Evolutionary conservation across 2,888 invertebrate genomes (phyloP), one percentile per base, ranked within the genome.

Genomic region (Campoplex nolae): DNA sequence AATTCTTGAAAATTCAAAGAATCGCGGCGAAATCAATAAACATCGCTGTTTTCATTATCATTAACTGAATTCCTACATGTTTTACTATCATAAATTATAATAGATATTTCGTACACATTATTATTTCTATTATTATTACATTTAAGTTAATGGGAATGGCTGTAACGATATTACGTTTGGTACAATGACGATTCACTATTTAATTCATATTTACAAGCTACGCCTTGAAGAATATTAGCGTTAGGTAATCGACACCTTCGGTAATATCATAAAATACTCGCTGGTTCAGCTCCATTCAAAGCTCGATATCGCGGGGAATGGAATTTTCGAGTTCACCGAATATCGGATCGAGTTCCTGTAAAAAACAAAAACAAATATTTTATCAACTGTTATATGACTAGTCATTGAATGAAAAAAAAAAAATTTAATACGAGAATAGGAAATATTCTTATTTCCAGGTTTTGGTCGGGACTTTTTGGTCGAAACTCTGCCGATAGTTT

Each of bases 291-390:
- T 32, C 79, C 38, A 75, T 87, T 89, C 90, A 92, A 71, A 93
- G 90, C 79, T 89, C 89, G 68, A 93, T 92, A 82, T 93, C 92
- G 83, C 90, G 91, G 77, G 93, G 90, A 86, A 90, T 92, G 42
- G 82, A 78, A 51, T 92, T 93, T 80, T 93, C 93, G 71, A 94
- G 88, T 74, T 93, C 90, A 79, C 85, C 92, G 77, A 94, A 94
- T 91, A 94, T 92, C 81, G 91, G 90, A 80, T 94, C 94, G 11
- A 94, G 90, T 75, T 91, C 91, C 94, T 94, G 83, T 68, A 62
- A 73, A 67, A 51, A 78, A 48, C 8, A 54, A 71, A 84, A 65
- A 56, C 48, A 38, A 48, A 18, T 45, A 23, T 32, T 32, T 68
- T 42, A 28, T 23, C 23, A 2, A 54, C 18, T n/a, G 0, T n/a